phyloP scores from a whole-genome alignment of 2,797 vertebrate species.

The Phrynocephalus guinanensis region DNA sequence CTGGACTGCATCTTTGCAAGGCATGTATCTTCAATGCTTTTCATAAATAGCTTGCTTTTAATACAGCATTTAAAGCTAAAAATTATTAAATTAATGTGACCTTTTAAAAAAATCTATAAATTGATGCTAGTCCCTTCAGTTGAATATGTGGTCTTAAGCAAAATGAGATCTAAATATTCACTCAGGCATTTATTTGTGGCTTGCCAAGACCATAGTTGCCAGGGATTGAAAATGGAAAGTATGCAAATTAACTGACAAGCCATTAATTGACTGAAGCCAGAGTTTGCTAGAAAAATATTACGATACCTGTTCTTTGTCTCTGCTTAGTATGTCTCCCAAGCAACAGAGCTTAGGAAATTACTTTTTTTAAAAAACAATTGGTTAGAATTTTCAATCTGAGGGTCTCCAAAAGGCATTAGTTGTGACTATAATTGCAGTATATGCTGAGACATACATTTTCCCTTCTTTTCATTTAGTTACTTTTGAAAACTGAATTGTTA shows the following conservation, averaged over 20 bases:
- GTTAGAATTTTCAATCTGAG: no score
- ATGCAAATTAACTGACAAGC: neutral
- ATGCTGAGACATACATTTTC: no score
- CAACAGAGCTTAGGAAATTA: neutral
- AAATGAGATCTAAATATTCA: neutral
- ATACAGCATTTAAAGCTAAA: neutral
- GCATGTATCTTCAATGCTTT: neutral
- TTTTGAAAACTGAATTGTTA: no score
- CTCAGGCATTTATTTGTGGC: neutral
- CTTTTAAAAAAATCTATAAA: neutral
- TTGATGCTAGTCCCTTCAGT: no score
- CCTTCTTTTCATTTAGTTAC: no score
- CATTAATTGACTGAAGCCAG: neutral
- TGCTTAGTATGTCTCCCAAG: neutral
- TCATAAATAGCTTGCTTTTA: neutral
- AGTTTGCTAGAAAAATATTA: neutral
- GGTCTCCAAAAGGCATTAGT: no score
- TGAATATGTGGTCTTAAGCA: neutral
- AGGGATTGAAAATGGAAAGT: neutral
- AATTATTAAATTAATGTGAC: neutral
- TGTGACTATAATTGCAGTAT: no score
- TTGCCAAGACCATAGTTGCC: neutral
- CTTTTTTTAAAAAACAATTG: no score
- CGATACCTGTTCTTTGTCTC: neutral
- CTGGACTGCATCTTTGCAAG: neutral